Evolutionary conservation across 2,797 vertebrate species (phyloP), one percentile per base, ranked within the genome.

Genomic region (Muraenolepis orangiensis): DNA sequence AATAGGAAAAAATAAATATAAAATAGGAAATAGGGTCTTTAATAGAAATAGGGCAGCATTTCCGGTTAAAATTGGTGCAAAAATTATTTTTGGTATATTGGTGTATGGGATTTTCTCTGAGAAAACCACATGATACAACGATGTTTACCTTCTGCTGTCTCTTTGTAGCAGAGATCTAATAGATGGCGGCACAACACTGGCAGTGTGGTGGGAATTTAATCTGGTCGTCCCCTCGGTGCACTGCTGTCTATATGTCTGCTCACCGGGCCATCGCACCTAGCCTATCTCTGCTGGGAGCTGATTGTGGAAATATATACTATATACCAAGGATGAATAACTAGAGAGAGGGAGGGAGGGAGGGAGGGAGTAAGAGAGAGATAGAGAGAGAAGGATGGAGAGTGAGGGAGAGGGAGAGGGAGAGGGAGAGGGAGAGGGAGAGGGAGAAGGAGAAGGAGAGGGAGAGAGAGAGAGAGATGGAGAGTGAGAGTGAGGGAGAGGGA

Each of bases 111-210:
- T 64, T 64, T 12, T 64, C 23, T 64, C n/a, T 2, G 11, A 20
- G 3, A 6, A 51, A 51, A 51, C 1, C n/a, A n/a, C n/a, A n/a
- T n/a, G n/a, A n/a, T 6, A 51, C 18, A 51, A 4, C 2, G 57
- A 64, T 64, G 57, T 26, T 64, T 64, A 64, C 57, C 57, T 26
- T 26, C 57, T 64, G 57, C 57, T 64, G 57, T 64, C n/a, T n/a
- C 23, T 26, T 64, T 26, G 26, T 26, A 64, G 57, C 6, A 64
- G 57, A n/a, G 26, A 64, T 64, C 57, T 64, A 64, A 64, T 26
- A 64, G 57, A 64, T 64, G 57, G 26, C n/a, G 51, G n/a, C 57
- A 13, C 57, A 64, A 64, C 57, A 64, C 57, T 64, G 57, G 57
- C 57, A 28, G 26, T 64, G 26, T 64, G 57, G 57, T 64, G 57